A percentile compares a stretch with the other conserved stretches of the same genome.
Evolutionary conservation across 2,888 invertebrate species (phyloP).

Genomic region (Steinernema scapterisci): DNA sequence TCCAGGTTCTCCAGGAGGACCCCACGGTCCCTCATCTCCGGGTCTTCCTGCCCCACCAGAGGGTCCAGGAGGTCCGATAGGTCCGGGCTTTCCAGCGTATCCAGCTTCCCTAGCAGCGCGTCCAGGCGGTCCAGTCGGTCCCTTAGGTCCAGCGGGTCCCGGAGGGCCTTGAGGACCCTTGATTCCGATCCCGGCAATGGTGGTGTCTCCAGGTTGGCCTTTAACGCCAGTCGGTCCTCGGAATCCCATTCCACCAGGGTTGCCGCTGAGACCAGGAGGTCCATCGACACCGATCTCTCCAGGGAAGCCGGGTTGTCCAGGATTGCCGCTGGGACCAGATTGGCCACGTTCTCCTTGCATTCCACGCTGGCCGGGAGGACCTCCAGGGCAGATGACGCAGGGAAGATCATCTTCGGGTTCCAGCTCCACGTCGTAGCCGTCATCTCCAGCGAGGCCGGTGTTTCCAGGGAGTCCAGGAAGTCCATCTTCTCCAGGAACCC

Average conservation of each 20-base stretch:
- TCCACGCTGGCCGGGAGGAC: constrained; percentile 63
- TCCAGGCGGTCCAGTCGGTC: constrained; percentile 37
- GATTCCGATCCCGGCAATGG: constrained; percentile 62
- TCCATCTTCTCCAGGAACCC: constrained; percentile 50
- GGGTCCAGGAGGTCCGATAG: constrained; percentile 54
- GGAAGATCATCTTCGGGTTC: constrained; percentile 65
- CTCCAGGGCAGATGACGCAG: constrained; percentile 66
- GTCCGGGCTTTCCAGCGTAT: constrained; percentile 56
- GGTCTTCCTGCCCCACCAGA: constrained; percentile 52
- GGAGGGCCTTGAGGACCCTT: constrained; percentile 64
- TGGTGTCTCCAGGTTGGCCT: constrained; percentile 57
- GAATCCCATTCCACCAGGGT: constrained; percentile 46
- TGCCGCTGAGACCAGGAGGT: constrained; percentile 56
- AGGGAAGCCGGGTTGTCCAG: constrained; percentile 56
- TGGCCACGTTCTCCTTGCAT: constrained; percentile 31
- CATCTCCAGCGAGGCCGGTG: constrained; percentile 54
- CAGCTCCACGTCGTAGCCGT: constrained; percentile 65
- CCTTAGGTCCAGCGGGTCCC: constrained; percentile 53
- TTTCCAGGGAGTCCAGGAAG: constrained; percentile 38
- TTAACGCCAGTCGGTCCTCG: constrained; percentile 52
- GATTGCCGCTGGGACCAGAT: constrained; percentile 65
- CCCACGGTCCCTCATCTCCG: constrained; percentile 59
- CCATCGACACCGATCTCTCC: constrained; percentile 58
- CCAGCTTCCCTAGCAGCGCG: constrained; percentile 36
- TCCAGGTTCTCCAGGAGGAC: constrained; percentile 64